phyloP scores from a whole-genome alignment of 2,797 vertebrate species.

The Neopelma chrysocephalum region DNA sequence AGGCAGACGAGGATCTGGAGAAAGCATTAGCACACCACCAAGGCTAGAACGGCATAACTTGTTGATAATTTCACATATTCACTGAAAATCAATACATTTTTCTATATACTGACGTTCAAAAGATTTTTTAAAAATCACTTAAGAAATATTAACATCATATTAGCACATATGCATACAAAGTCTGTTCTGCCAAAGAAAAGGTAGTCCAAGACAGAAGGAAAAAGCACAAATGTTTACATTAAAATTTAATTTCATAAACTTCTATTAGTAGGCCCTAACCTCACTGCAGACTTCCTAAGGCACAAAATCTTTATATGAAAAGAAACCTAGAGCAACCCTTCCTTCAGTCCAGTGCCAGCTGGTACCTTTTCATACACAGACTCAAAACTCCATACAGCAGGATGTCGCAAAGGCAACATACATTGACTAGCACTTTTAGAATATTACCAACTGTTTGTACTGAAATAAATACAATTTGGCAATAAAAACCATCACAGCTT shows the following conservation, averaged over 20 bases:
- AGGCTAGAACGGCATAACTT: accelerated
- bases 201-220: not conserved
- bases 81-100: not conserved
- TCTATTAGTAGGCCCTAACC: not conserved
- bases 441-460: not conserved
- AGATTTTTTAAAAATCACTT: not conserved
- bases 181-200: not conserved
- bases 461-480: not conserved
- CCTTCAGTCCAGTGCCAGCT: not conserved
- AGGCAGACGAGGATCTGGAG: not conserved
- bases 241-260: not conserved
- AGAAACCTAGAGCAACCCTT: not conserved
- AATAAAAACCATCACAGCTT: not conserved
- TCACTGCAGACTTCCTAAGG: not conserved
- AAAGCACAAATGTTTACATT: not conserved
- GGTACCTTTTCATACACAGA: not conserved
- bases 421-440: not conserved
- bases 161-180: not conserved
- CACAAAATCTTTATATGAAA: not conserved
- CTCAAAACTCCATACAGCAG: not conserved
- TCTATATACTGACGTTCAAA: not conserved
- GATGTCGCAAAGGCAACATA: not conserved
- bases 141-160: not conserved
- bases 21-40: not conserved
- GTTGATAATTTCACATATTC: not conserved